Conservation (phyloP, 2,113 vertebrate genomes). For the Meriones unguiculatus region DNA sequence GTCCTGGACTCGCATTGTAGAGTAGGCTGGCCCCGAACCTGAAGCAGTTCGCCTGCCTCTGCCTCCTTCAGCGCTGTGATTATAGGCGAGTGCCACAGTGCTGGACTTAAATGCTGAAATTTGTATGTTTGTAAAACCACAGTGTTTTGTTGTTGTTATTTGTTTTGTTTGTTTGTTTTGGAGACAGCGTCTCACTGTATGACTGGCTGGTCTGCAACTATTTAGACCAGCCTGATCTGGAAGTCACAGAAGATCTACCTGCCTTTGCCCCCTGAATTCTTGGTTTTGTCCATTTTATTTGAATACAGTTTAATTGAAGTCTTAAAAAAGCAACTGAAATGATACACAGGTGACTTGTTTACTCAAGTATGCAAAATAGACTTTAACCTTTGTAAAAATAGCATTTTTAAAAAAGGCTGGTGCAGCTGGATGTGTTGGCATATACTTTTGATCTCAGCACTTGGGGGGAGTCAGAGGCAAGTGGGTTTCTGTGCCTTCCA, state of each 20-base stretch:
- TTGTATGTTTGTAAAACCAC: not conserved
- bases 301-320: conserved; percentile 48
- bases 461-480: not conserved
- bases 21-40: too few relatives aligned
- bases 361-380: not conserved
- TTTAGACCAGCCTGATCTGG: not conserved
- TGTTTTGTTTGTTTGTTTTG: not conserved
- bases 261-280: not conserved
- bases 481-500: not conserved
- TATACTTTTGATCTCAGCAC: not conserved
- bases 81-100: too few relatives aligned
- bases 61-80: too few relatives aligned
- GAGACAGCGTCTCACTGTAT: not conserved
- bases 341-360: conserved; percentile 18
- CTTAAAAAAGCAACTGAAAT: not conserved
- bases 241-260: not conserved
- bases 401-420: not conserved
- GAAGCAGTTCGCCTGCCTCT: too few relatives aligned
- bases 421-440: not conserved
- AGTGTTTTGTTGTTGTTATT: not conserved
- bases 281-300: conserved; percentile 50
- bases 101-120: not conserved
- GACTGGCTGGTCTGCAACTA: too few relatives aligned
- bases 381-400: conserved; percentile 45
- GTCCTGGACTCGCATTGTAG: too few relatives aligned